Evolutionary conservation across 1,140 invertebrate species (phyloP).

Genomic region (Drosophila melanogaster): Release_6_plus_ISO1_MT NT_033779.5:2278001-2278500

Average conservation of each 20-base stretch:
- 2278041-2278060: neutral
- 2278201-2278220: constrained; percentile 47
- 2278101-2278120: constrained; percentile 12
- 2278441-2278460: neutral
- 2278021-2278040: constrained; percentile 2
- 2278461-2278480: constrained; percentile 4
- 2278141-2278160: neutral
- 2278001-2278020: too few relatives aligned
- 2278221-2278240: constrained; percentile 14
- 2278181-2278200: constrained; percentile 14
- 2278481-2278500: constrained; percentile 56
- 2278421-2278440: constrained; percentile 52
- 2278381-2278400: constrained; percentile 22
- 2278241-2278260: constrained; percentile 18
- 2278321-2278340: constrained; percentile 3
- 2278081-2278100: constrained; percentile 20
- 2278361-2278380: constrained; percentile 41
- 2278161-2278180: neutral
- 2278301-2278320: constrained; percentile 48
- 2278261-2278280: constrained; percentile 4
- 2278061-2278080: constrained; percentile 8
- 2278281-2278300: constrained; percentile 2
- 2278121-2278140: constrained; percentile 11
- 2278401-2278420: constrained; percentile 45
- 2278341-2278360: constrained; percentile 14